Conservation (phyloP, 2,113 vertebrate genomes). For the human region DNA sequence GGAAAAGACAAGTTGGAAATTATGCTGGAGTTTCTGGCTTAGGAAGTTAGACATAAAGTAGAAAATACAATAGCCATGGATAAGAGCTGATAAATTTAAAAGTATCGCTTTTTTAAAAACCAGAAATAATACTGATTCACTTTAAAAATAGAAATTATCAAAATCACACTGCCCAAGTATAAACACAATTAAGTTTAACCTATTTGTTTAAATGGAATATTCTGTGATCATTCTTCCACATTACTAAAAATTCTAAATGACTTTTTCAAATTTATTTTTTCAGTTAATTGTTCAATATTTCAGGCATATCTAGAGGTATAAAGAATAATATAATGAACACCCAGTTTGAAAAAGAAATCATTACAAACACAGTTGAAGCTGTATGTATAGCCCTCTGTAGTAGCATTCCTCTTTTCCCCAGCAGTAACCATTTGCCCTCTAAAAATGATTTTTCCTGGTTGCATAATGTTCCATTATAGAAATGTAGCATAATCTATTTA, state of each 20-base stretch:
- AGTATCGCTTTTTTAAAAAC: neutral
- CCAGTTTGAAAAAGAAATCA: neutral
- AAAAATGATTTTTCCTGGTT: neutral
- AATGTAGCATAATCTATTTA: neutral
- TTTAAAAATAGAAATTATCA: neutral
- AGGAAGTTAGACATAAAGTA: neutral
- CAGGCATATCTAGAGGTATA: neutral
- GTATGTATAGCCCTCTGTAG: neutral
- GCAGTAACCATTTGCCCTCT: neutral
- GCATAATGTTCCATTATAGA: neutral
- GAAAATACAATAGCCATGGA: neutral
- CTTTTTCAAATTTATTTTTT: slow-evolving; percentile 18
- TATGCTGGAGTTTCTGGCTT: neutral
- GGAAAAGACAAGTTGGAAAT: neutral
- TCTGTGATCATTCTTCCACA: neutral
- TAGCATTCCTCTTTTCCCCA: neutral
- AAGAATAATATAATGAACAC: neutral
- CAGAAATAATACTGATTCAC: neutral
- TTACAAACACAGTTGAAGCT: neutral
- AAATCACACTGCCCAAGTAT: neutral
- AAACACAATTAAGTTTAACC: neutral
- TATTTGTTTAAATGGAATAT: neutral
- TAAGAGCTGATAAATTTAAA: neutral
- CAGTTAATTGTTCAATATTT: slow-evolving; percentile 10
- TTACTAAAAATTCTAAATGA: neutral